A percentile compares a stretch with the other conserved stretches of the same genome.
Evolutionary conservation across 2,113 vertebrate species (phyloP).

Genomic region (Oxyruncus cristatus): DNA sequence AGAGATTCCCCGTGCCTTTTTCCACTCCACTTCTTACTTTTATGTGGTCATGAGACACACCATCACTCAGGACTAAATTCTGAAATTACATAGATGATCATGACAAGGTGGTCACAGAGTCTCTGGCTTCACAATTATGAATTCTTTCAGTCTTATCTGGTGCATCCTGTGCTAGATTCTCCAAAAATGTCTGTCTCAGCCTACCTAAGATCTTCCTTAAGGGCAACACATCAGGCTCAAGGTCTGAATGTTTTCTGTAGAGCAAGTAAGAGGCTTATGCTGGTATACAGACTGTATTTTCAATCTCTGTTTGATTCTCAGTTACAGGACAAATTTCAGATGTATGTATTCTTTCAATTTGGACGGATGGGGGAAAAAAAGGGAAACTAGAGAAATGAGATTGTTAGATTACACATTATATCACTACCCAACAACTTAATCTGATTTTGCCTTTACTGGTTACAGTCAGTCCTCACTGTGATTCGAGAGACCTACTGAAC

Average conservation of each 20-base stretch:
- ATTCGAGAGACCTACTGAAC: neutral
- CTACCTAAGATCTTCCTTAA: neutral
- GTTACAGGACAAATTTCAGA: neutral
- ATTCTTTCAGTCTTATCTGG: neutral
- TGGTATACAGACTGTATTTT: neutral
- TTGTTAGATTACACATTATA: neutral
- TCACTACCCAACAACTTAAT: neutral
- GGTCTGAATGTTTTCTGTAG: neutral
- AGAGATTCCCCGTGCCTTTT: neutral
- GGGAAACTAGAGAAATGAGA: slow-evolving; percentile 7
- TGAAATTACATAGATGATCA: neutral
- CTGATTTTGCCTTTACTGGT: neutral
- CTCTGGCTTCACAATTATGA: neutral
- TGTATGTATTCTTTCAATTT: neutral
- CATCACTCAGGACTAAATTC: neutral
- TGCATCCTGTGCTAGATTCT: neutral
- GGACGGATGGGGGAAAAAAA: neutral
- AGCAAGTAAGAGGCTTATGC: neutral
- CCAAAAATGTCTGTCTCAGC: neutral
- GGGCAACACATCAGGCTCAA: neutral
- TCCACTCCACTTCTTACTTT: neutral
- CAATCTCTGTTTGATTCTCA: neutral
- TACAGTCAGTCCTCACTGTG: neutral
- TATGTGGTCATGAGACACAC: neutral
- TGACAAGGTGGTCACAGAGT: neutral